These are phyloP conservation scores for Champsocephalus gunnari DNA, from an alignment of 2,797 vertebrate genomes.

Conservation along the genomic window DNA sequence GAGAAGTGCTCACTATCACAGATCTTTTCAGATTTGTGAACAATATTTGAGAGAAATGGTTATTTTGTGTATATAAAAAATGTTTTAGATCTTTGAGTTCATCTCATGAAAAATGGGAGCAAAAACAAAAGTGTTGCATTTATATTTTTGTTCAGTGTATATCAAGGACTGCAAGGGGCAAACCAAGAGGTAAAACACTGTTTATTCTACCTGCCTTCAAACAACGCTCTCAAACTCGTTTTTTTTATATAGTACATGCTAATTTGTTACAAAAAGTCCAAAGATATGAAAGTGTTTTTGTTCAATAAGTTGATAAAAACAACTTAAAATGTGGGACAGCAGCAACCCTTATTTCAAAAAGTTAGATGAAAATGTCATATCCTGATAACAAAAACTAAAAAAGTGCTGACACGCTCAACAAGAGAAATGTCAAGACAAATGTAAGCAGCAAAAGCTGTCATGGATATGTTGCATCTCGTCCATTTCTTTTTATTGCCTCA, in stretches of 20 bases:
- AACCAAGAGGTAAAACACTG: slow-evolving; percentile 49
- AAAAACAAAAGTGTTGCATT: too few species aligned
- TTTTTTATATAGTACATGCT: slow-evolving; percentile 17
- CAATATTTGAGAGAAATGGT: too few species aligned
- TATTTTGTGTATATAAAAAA: too few species aligned
- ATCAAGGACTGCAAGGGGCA: slow-evolving; percentile 30
- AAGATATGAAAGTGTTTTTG: slow-evolving; percentile 11
- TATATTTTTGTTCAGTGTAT: background rate
- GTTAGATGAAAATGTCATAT: background rate
- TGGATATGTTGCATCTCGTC: slow-evolving; percentile 28
- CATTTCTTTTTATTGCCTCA: slow-evolving; percentile 8
- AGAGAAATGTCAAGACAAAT: slow-evolving; percentile 7
- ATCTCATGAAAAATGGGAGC: too few species aligned
- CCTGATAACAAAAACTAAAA: background rate
- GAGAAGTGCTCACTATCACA: too few species aligned
- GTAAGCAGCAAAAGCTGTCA: slow-evolving; percentile 19
- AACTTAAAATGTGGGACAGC: background rate
- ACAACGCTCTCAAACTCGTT: background rate
- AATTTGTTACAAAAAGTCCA: slow-evolving; percentile 24
- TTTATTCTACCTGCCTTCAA: slow-evolving; percentile 27
- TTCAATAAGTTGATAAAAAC: slow-evolving; percentile 20
- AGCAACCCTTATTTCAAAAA: background rate
- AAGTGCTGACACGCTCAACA: background rate
- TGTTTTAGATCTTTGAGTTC: too few species aligned
- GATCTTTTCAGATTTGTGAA: too few species aligned